A percentile compares a stretch with the other conserved stretches of the same genome.
phyloP scores from a whole-genome alignment of 2,888 invertebrate species.

The Heliconius charithonia region DNA sequence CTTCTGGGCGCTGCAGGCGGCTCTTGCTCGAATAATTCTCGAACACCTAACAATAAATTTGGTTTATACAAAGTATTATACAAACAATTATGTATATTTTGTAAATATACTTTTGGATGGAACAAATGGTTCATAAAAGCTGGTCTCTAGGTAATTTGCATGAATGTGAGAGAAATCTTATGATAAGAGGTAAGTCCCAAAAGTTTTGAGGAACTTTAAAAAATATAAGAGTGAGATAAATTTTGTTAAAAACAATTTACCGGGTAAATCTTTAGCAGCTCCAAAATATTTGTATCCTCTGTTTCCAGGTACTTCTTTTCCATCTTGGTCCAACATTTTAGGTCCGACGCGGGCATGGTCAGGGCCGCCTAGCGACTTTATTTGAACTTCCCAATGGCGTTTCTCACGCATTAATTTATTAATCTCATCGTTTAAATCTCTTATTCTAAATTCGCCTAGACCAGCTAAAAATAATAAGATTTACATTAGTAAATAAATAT shows the following conservation, averaged over 20 bases:
- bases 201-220: not conserved
- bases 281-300: constrained; percentile 99
- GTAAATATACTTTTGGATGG: not conserved
- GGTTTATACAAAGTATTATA: not conserved
- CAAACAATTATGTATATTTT: not conserved
- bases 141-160: too few relatives aligned
- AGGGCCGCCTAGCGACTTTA: constrained; percentile 96
- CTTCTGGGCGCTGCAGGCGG: constrained; percentile 95
- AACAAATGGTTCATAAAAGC: too few relatives aligned
- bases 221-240: not conserved
- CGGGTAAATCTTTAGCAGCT: constrained; percentile 98
- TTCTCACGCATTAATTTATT: constrained; percentile 98
- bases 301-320: constrained; percentile 98
- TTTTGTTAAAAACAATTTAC: constrained; percentile 57
- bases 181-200: too few relatives aligned
- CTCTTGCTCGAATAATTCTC: constrained; percentile 98
- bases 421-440: constrained; percentile 99
- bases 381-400: constrained; percentile 98
- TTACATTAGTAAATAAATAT: not conserved
- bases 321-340: constrained; percentile 96
- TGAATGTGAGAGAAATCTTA: too few relatives aligned
- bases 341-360: constrained; percentile 96
- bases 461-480: constrained; percentile 9
- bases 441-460: constrained; percentile 96
- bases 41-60: constrained; percentile 86